These are phyloP conservation scores for Anolis carolinensis DNA, from an alignment of 2,113 vertebrate species.

Conservation along the genomic window DNA sequence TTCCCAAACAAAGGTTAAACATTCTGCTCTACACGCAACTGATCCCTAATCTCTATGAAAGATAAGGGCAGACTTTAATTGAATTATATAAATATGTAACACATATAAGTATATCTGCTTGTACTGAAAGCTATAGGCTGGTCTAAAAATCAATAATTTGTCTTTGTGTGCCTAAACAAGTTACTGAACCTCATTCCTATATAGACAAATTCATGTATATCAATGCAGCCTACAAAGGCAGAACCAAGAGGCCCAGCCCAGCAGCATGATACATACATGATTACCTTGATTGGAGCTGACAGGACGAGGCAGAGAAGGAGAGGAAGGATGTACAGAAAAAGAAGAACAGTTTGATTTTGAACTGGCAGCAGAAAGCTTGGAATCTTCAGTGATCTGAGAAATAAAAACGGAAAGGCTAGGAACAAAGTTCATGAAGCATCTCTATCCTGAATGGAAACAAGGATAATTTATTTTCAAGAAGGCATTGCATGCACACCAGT, in stretches of 20 bases:
- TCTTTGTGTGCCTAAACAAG: constrained; percentile 28
- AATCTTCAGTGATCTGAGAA: constrained; percentile 92
- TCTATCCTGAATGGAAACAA: background rate
- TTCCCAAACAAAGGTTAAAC: background rate
- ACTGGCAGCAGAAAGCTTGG: constrained; percentile 79
- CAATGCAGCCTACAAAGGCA: constrained; percentile 71
- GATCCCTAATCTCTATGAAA: background rate
- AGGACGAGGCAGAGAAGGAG: constrained; percentile 85
- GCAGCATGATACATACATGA: constrained; percentile 85
- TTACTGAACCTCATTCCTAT: constrained; percentile 29
- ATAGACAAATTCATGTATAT: constrained; percentile 62
- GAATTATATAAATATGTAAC: background rate
- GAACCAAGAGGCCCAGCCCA: constrained; percentile 72
- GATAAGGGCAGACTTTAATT: background rate
- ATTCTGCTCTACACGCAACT: background rate
- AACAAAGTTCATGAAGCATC: constrained; percentile 24
- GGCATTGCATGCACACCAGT: background rate
- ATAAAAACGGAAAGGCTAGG: constrained; percentile 71
- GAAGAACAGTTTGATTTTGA: constrained; percentile 78
- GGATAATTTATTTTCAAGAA: constrained; percentile 20
- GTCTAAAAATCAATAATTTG: background rate
- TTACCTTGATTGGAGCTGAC: constrained; percentile 98
- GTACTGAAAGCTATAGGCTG: background rate
- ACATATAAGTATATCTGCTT: background rate
- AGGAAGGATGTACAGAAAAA: constrained; percentile 75